Evolutionary conservation across 2,888 invertebrate genomes (phyloP).

Genomic region (Enoplolaimus lenunculus): DNA sequence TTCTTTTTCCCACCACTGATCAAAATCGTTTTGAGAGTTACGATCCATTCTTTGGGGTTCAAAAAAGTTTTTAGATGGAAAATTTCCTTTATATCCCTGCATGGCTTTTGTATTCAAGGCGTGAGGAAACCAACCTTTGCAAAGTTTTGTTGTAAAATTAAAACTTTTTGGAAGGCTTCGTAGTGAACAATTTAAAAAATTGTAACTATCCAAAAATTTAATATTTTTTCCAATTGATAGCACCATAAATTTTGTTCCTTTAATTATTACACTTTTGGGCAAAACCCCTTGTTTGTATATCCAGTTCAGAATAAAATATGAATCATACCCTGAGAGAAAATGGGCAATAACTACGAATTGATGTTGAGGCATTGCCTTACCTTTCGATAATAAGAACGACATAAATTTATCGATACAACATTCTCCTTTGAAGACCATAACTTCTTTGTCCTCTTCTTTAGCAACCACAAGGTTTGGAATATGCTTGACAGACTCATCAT

Average conservation of each 20-base stretch:
- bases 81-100: neutral
- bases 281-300: neutral
- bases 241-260: constrained; percentile 2
- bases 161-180: neutral
- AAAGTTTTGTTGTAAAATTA: neutral
- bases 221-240: constrained; percentile 7
- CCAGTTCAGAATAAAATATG: constrained; percentile 1
- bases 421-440: neutral
- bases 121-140: constrained; percentile 13
- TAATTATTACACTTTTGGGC: constrained; percentile 9
- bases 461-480: constrained; percentile 9
- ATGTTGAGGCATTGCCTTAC: neutral
- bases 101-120: neutral
- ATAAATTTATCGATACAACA: constrained; percentile 10
- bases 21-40: neutral
- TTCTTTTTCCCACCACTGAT: neutral
- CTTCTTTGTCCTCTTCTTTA: neutral
- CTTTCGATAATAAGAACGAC: neutral
- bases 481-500: neutral
- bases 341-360: constrained; percentile 1
- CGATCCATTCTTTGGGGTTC: neutral
- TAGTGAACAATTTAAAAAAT: constrained; percentile 8
- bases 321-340: constrained; percentile 2
- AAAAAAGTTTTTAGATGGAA: neutral
- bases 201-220: neutral